These are phyloP conservation scores for Troilus luridus DNA, from an alignment of 2,888 invertebrate species.

Conservation along the genomic window DNA sequence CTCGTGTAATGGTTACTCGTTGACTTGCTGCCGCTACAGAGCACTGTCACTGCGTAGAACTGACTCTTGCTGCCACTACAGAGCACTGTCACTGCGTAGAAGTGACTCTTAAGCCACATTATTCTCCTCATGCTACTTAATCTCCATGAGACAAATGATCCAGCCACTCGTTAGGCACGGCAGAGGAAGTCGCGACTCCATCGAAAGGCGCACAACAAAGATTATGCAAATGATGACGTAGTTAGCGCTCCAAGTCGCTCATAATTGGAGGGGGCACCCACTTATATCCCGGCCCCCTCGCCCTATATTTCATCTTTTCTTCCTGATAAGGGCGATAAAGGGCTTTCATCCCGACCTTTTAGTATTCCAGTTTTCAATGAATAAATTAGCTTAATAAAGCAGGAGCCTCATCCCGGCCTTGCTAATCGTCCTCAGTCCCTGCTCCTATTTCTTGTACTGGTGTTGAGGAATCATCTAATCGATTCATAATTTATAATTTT, in stretches of 20 bases:
- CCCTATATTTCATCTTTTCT: conserved; percentile 40
- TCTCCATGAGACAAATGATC: background rate
- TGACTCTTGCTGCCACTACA: too few species aligned
- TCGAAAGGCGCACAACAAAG: background rate
- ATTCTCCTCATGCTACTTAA: background rate
- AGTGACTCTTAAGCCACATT: too few species aligned
- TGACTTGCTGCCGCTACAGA: too few species aligned
- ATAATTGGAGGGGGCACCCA: background rate
- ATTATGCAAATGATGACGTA: background rate
- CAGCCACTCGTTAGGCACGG: background rate
- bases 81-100: too few species aligned
- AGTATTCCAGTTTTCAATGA: conserved; percentile 4
- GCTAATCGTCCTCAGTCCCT: background rate
- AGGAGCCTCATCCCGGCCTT: background rate
- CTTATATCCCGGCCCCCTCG: background rate
- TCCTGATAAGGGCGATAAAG: conserved; percentile 20
- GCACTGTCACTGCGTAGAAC: too few species aligned
- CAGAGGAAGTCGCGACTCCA: background rate
- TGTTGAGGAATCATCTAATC: background rate
- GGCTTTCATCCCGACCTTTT: conserved; percentile 22
- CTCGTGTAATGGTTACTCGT: too few species aligned
- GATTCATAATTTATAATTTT: background rate
- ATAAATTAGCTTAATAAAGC: conserved; percentile 43
- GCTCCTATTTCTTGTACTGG: background rate
- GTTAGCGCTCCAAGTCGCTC: background rate